Base-by-base conservation (phyloP, 2,113 vertebrate species). In the Megaleporinus macrocephalus region DNA sequence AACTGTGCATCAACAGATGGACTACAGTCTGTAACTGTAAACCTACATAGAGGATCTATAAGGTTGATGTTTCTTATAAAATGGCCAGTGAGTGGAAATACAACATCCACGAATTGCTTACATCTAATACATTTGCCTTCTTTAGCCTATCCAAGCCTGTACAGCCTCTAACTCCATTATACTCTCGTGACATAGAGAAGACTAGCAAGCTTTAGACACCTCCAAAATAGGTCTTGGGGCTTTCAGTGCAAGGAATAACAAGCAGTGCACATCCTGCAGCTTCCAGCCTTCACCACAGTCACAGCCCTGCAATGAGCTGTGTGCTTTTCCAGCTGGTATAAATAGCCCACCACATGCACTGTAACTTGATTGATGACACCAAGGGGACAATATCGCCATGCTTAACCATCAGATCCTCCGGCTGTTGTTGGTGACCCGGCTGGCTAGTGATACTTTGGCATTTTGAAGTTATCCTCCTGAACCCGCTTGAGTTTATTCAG, bases 321-420 rank as follows among this genome's bases (percentile, higher is more conserved):
- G 80, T 78, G 75, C 81, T 78, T 86, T 87, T 78, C 69, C 76
- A 66, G 63, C 44, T 71, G 24, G 44, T 93, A 94, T 88, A 92
- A 93, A 94, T 94, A 94, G 90, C 33, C 16, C 36, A 49, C 57
- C 73, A 82, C 90, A 89, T 89, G 88, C 87, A 86, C 87, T 84
- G 88, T 83, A 90, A 90, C 86, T 82, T 90, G 93, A 93, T 91
- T 90, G 91, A 93, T 84, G 89, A 83, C 85, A 63, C 85, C 15
- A 33, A 22, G 30, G 84, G 76, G 87, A 86, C 80, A 10, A 27
- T 91, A 89, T 88, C 90, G 77, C 89, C 83, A 65, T 88, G 87
- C 88, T 87, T 7, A 84, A 88, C 85, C 22, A 73, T 84, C 87
- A 83, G 72, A 87, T 87, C 89, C 84, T 81, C 80, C 7, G 13